Evolutionary conservation across 2,113 vertebrate species (phyloP), one percentile per base, ranked within the genome.

Genomic region (Oncorhynchus masou): DNA sequence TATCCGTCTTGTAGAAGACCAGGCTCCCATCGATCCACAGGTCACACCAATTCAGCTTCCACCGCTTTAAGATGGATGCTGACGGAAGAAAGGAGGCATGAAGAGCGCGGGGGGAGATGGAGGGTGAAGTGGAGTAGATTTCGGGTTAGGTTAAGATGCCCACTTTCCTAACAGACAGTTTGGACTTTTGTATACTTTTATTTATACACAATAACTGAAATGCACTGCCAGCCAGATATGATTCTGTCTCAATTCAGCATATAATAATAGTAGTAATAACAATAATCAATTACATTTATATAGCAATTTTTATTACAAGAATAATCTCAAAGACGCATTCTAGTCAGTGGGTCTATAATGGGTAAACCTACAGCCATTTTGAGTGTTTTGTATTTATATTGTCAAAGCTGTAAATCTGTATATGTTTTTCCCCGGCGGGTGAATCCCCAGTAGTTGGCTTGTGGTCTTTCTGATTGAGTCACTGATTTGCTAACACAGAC

Each of bases 31-130:
- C 97, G 39, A 98, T 86, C 96, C 97, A 99, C 1, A 99, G 91
- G 48, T 97, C 95, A 0, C 97, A 98, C 97, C 97, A 99, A 87
- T 97, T 98, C 19, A 95, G 88, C 89, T 97, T 99, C 97, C 97
- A 99, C 80, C 96, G 95, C 54, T 93, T 95, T 22, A 99, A 87
- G 76, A 98, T 90, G 62, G 95, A 95, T 80, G 93, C 96, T 96
- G 49, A 24, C 22, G 13, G 13, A 59, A 60, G 67, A 15, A 22
- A 31, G 11, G 3, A 54, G 54, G 60, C 20, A 67, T 3, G 59
- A 3, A 49, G 48, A 3, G 48, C 2, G 19, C 20, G 67, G 16
- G 27, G 51, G 39, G 19, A 12, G 20, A 22, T 29, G 34, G 7
- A 39, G 39, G 39, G 39, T 39, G 39, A 45, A 11, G 9, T 45